phyloP scores from a whole-genome alignment of 2,113 vertebrate genomes.

The Pygoscelis antarcticus region DNA sequence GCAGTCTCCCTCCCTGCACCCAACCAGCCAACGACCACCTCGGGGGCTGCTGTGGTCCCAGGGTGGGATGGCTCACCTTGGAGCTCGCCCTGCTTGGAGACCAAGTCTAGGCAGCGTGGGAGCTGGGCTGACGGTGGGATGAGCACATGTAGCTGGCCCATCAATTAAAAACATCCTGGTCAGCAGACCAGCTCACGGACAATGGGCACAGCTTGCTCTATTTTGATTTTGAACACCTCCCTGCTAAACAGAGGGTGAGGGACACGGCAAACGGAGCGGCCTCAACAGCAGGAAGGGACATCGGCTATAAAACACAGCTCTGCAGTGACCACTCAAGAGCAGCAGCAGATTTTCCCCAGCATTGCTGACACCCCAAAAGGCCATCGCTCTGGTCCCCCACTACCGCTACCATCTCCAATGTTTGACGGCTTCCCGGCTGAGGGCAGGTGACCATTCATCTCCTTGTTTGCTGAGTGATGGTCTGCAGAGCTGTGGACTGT shows the following conservation, averaged over 20 bases:
- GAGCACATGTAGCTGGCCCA: neutral
- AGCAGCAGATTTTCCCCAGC: neutral
- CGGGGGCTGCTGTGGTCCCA: neutral
- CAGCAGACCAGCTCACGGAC: neutral
- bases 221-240: neutral
- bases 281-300: neutral
- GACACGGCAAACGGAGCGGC: rapidly evolving
- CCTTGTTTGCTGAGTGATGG: neutral
- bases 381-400: neutral
- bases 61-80: neutral
- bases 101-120: neutral
- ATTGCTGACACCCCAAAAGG: neutral
- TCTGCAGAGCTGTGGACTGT: neutral
- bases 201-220: neutral
- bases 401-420: neutral
- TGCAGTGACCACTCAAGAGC: neutral
- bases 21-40: neutral
- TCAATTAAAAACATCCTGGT: neutral
- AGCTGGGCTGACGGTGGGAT: neutral
- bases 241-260: neutral
- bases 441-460: neutral
- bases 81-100: neutral
- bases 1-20: neutral
- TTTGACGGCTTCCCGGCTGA: neutral
- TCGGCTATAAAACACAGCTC: neutral